Base-by-base conservation (phyloP, 2,797 vertebrate genomes). In the Tachyglossus aculeatus region DNA sequence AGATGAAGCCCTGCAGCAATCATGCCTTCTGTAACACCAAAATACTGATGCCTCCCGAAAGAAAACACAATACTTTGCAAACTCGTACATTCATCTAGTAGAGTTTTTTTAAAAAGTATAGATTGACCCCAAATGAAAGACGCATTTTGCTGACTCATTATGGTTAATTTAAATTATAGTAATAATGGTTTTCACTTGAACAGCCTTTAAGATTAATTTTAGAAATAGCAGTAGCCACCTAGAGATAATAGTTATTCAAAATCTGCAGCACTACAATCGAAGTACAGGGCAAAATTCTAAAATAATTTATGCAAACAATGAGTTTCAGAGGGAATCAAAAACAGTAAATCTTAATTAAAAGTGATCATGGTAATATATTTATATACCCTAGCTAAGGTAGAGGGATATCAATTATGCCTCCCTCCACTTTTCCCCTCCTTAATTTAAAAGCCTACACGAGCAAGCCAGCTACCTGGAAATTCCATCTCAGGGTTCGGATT, bases 231-330 rank as follows among this genome's bases (percentile, higher is more conserved):
- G 71, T 72, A 60, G 43, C 73, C 59, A 78, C 71, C 67, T 69
- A 60, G 66, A 80, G 66, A 74, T 37, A 48, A 34, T 55, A 59
- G 66, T 82, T 66, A 78, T 67, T 37, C 22, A 51, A 31, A 40
- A 45, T 71, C 74, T 71, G 45, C 21, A 33, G 53, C 41, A 63
- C 29, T 53, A 58, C 76, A 69, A 71, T 44, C 25, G 71, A 58
- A 45, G 19, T 54, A 62, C 53, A 61, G 64, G 81, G 62, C 43
- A 62, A 78, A 83, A 69, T 67, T 78, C 73, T 75, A 78, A 80
- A 87, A 78, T 80, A 75, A 61, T 74, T 83, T 83, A 74, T 41
- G 71, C 70, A 78, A 55, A 60, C 68, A 80, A 54, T 69, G 76
- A 81, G 67, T 80, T 83, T 85, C 80, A 71, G 67, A 34, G 57